Base-by-base conservation (phyloP, 2,797 vertebrate genomes). In the Aphelocoma californica region DNA sequence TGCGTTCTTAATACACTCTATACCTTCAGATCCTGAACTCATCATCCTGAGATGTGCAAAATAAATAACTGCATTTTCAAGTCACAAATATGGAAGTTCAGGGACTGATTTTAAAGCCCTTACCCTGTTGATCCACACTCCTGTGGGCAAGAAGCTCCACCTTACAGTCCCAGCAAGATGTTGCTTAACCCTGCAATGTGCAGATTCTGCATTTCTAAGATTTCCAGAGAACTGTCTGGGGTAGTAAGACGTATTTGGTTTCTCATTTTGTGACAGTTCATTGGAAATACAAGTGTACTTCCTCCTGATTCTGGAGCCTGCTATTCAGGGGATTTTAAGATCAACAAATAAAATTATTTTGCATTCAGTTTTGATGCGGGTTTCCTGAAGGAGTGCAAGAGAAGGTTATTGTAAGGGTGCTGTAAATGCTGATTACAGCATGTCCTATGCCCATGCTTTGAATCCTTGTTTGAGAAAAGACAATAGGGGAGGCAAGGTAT, bases 61-160 rank as follows among this genome's bases (percentile, higher is more conserved):
- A 18, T 17, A 34, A 42, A 28, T 31, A 58, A 44, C 36, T 58
- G 44, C 31, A 26, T 78, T 81, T 86, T 75, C 31, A 72, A 62
- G 28, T 61, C 36, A 74, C 44, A 77, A 66, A 38, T 12, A 31
- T 50, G 21, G 17, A 74, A 79, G 38, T 57, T 50, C 18, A 50
- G 19, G 24, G 42, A 13, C 19, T 73, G 50, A 58, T 80, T 85
- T 84, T 65, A n/a, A 51, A 79, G 36, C 36, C 25, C 14, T 72
- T 69, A n/a, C 2, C 1, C 4, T 48, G 26, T 13, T 18, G 34
- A 78, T 40, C 38, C 51, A 47, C 0, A 2, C 29, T 65, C 7
- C 4, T 19, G 3, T 16, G 17, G 28, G 51, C 2, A 8, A 81
- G 44, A 54, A 69, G n/a, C 25, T 67, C 13, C 2, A 53, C 47